Conservation (phyloP, 1,140 invertebrate species). For the Hyles euphorbiae region DNA sequence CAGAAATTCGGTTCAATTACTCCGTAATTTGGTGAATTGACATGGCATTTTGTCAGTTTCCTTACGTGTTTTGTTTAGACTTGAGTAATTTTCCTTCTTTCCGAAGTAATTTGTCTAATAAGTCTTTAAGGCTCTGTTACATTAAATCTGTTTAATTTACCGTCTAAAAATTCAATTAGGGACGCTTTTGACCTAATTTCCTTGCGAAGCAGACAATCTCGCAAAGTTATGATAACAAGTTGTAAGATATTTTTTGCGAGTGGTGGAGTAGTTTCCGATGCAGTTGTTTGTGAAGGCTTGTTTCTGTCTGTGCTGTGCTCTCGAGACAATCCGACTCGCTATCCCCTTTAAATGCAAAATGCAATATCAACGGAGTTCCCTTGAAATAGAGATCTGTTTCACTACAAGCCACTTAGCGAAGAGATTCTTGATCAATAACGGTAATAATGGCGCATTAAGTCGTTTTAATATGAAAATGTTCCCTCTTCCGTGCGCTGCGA, state of each 20-base stretch:
- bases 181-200: too few relatives aligned
- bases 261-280: too few relatives aligned
- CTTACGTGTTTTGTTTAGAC: constrained; percentile 42
- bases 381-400: neutral
- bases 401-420: neutral
- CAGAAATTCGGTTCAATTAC: constrained; percentile 68
- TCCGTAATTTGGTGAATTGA: constrained; percentile 64
- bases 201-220: too few relatives aligned
- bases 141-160: too few relatives aligned
- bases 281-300: too few relatives aligned
- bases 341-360: too few relatives aligned
- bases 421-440: constrained; percentile 7
- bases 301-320: too few relatives aligned
- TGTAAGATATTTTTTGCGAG: too few relatives aligned
- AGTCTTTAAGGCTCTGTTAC: neutral
- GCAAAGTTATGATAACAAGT: too few relatives aligned
- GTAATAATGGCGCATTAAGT: constrained; percentile 34
- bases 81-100: constrained; percentile 20
- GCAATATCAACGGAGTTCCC: too few relatives aligned
- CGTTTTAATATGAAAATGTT: constrained; percentile 27
- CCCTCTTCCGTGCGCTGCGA: constrained; percentile 13
- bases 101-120: neutral
- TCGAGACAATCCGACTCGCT: too few relatives aligned
- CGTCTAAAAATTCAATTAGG: too few relatives aligned
- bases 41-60: constrained; percentile 64